Evolutionary conservation across 2,797 vertebrate species (phyloP).

Genomic region (Urosaurus nigricauda): DNA sequence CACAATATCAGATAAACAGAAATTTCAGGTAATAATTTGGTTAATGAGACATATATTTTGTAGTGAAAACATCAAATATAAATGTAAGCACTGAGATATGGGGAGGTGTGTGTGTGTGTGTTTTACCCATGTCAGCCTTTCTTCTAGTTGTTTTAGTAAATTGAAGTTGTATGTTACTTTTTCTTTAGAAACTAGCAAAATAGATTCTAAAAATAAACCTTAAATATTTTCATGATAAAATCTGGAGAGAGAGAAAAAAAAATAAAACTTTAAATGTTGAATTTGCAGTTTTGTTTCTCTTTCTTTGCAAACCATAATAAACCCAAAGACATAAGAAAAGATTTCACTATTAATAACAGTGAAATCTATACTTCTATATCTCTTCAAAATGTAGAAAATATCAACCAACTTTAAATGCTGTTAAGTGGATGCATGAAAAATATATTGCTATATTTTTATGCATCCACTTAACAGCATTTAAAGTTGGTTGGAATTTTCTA

Average conservation of each 20-base stretch:
- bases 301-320: neutral
- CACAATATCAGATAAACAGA: neutral
- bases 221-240: neutral
- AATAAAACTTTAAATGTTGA: neutral
- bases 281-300: neutral
- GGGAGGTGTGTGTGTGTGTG: too few relatives aligned
- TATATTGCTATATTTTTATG: neutral
- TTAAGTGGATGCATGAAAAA: neutral
- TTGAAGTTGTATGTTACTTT: neutral
- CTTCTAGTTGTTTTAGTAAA: neutral
- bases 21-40: neutral
- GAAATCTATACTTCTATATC: too few relatives aligned
- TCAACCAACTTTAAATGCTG: neutral
- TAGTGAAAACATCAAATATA: neutral
- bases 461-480: neutral
- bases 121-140: neutral
- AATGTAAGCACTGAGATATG: neutral
- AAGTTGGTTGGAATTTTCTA: neutral
- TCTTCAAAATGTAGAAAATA: neutral
- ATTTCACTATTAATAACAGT: neutral
- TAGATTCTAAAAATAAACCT: neutral
- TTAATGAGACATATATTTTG: neutral
- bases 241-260: neutral
- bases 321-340: neutral
- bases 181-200: neutral